Percentiles rank a stretch among this genome's conserved stretches.
Conservation (phyloP, 2,888 invertebrate genomes). For the Biston betularia region DNA sequence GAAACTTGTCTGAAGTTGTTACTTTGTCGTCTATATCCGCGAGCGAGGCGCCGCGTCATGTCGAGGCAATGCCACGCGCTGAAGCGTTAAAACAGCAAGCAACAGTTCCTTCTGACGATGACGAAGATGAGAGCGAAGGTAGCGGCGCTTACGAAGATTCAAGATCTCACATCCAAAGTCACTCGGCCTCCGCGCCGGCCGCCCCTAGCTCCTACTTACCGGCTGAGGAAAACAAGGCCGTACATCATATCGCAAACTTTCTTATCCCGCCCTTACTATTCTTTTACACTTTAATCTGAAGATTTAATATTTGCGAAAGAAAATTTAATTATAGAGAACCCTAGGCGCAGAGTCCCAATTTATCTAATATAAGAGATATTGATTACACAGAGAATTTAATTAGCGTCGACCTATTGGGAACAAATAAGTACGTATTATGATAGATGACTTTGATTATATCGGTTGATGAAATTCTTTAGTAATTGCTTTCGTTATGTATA, state of each 20-base stretch:
- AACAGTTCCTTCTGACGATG: slow-evolving; percentile 76
- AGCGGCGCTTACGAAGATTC: slow-evolving; percentile 72
- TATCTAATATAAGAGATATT: slow-evolving; percentile 45
- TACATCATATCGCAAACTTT: slow-evolving; percentile 31
- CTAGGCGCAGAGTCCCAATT: slow-evolving; percentile 36
- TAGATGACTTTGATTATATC: slow-evolving; percentile 40
- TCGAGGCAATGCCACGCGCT: slow-evolving; percentile 59
- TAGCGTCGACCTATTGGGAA: slow-evolving; percentile 70
- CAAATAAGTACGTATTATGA: slow-evolving; percentile 58
- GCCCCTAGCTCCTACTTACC: slow-evolving; percentile 77
- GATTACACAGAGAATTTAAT: slow-evolving; percentile 63
- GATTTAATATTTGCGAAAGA: slow-evolving; percentile 34
- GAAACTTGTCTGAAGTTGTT: slow-evolving; percentile 46
- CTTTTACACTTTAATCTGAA: slow-evolving; percentile 52
- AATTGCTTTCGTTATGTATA: slow-evolving; percentile 42
- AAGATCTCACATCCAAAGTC: slow-evolving; percentile 52
- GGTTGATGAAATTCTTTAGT: slow-evolving; percentile 40
- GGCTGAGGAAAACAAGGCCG: slow-evolving; percentile 66
- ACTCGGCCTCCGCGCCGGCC: slow-evolving; percentile 71
- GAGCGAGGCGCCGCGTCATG: slow-evolving; percentile 43
- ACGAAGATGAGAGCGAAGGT: slow-evolving; percentile 78
- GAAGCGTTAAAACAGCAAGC: slow-evolving; percentile 73
- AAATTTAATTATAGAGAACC: slow-evolving; percentile 32
- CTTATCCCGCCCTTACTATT: slow-evolving; percentile 41
- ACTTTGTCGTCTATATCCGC: slow-evolving; percentile 43